These are phyloP conservation scores for Cichladusa arquata DNA, from an alignment of 2,113 vertebrate species.

Conservation along the genomic window DNA sequence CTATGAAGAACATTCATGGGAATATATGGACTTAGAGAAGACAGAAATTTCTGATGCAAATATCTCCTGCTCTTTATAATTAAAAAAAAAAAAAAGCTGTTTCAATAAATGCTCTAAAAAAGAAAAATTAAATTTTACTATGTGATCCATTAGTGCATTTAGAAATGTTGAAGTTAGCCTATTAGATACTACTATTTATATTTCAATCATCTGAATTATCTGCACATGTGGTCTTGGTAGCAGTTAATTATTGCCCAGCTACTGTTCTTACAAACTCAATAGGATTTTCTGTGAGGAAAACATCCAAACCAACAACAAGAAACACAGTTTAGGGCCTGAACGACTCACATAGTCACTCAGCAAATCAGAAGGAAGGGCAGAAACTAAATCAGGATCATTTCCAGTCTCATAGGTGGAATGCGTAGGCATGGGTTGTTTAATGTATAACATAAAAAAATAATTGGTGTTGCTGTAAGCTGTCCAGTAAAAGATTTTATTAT, in stretches of 20 bases:
- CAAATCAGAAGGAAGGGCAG: background rate
- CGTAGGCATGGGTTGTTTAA: background rate
- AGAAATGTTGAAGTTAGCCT: background rate
- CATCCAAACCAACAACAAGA: background rate
- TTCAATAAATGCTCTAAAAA: background rate
- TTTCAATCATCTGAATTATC: background rate
- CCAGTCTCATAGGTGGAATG: background rate
- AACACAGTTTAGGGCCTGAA: background rate
- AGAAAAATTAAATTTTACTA: background rate
- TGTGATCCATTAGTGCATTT: background rate
- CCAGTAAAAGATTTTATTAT: background rate
- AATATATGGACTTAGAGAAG: background rate
- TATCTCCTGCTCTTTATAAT: background rate
- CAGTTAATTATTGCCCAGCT: background rate
- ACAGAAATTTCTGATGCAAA: background rate
- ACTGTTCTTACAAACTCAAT: background rate
- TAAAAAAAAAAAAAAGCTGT: fast-evolving
- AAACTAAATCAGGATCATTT: background rate
- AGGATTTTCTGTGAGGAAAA: background rate
- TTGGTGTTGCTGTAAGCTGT: background rate
- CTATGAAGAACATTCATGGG: background rate
- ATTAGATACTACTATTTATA: background rate
- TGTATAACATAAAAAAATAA: background rate
- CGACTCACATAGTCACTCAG: background rate
- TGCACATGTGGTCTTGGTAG: background rate